Evolutionary conservation across 30 jellyfish, hydroid and myxozoan species (phyloP).

Genomic region (Hydractinia echinata): DNA sequence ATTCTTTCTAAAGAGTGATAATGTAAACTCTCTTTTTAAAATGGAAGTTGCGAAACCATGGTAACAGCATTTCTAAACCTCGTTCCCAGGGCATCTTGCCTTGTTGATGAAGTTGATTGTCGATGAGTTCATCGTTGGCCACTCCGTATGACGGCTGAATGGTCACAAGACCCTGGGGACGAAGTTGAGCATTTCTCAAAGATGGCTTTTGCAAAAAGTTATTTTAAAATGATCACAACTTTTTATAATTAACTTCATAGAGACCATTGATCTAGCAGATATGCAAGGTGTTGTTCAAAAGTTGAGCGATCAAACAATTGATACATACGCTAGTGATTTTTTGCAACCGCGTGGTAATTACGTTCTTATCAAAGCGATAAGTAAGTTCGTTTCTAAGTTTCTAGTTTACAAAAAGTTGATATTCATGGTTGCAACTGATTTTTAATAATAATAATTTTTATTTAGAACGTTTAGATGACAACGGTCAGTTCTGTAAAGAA

Average conservation of each 20-base stretch:
- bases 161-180: too few relatives aligned
- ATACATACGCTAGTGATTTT: slow-evolving; percentile 50
- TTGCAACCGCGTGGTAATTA: slow-evolving; percentile 57
- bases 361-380: slow-evolving; percentile 55
- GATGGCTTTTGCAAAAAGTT: too few relatives aligned
- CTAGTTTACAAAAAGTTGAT: neutral
- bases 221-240: too few relatives aligned
- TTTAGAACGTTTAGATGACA: slow-evolving; percentile 31
- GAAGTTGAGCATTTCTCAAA: too few relatives aligned
- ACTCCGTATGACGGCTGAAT: too few relatives aligned
- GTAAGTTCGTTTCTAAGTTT: slow-evolving; percentile 20
- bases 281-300: slow-evolving; percentile 66
- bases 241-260: neutral
- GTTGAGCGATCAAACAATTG: slow-evolving; percentile 55
- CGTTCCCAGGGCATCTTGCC: too few relatives aligned
- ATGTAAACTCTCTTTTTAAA: too few relatives aligned
- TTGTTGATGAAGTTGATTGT: too few relatives aligned
- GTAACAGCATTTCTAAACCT: too few relatives aligned
- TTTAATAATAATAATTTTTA: neutral
- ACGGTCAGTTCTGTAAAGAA: slow-evolving; percentile 41
- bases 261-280: slow-evolving; percentile 78
- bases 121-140: too few relatives aligned
- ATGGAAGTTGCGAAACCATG: too few relatives aligned
- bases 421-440: neutral
- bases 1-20: neutral